phyloP scores from a whole-genome alignment of 2,888 invertebrate genomes.

The Tetranychus truncatus region DNA sequence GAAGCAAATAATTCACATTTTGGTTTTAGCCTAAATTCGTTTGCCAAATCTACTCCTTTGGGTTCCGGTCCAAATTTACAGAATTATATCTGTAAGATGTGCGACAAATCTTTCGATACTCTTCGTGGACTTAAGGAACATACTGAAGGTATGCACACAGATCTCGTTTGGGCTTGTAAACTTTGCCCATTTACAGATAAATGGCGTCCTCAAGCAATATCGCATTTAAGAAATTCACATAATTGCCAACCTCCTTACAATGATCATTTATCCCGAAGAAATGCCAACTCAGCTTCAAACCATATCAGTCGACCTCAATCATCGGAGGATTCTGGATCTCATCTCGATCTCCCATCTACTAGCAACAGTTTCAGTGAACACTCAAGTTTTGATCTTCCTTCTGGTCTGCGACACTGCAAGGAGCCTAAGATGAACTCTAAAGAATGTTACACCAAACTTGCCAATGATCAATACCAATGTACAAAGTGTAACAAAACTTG shows the following conservation, averaged over 20 bases:
- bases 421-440: constrained; percentile 1
- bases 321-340: neutral
- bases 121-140: neutral
- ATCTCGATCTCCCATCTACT: constrained; percentile 4
- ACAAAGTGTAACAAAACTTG: constrained; percentile 2
- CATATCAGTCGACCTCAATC: neutral
- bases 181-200: constrained; percentile 4
- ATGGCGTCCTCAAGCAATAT: constrained; percentile 8
- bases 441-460: neutral
- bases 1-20: neutral
- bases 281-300: neutral
- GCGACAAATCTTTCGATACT: neutral
- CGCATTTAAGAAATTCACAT: constrained; percentile 3
- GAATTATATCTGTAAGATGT: neutral
- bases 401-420: neutral
- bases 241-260: constrained; percentile 2
- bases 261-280: neutral
- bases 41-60: neutral
- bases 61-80: neutral
- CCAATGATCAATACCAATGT: constrained; percentile 10
- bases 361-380: neutral
- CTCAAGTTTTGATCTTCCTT: neutral
- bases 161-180: constrained; percentile 9
- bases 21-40: neutral
- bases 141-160: constrained; percentile 5